Conservation (phyloP, 1,140 invertebrate genomes). For the Theocolax elegans region DNA sequence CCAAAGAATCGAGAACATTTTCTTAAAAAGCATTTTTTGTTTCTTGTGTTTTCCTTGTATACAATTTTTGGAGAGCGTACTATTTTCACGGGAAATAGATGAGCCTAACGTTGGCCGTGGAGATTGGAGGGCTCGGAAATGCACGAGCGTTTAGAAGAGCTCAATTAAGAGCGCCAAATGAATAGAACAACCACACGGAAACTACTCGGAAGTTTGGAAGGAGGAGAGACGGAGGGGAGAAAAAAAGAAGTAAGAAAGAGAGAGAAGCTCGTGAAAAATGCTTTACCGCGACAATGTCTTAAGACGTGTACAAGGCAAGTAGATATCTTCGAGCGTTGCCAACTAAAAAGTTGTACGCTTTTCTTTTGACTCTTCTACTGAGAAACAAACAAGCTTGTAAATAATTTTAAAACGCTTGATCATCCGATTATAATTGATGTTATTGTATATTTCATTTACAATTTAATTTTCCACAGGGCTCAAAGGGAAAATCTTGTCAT, state of each 20-base stretch:
- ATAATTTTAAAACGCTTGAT: too few relatives aligned
- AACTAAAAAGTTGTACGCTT: conserved; percentile 1
- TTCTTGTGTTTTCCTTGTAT: conserved; percentile 18
- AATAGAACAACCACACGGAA: conserved; percentile 30
- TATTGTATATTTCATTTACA: too few relatives aligned
- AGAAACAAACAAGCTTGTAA: too few relatives aligned
- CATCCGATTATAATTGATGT: too few relatives aligned
- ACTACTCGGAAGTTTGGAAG: neutral
- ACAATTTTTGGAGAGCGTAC: neutral
- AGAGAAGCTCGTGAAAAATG: conserved; percentile 22
- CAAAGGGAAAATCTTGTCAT: too few relatives aligned
- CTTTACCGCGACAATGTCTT: conserved; percentile 11
- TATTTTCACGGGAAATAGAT: conserved; percentile 37
- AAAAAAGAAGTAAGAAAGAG: too few relatives aligned
- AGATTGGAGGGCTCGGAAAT: conserved; percentile 23
- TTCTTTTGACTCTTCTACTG: too few relatives aligned
- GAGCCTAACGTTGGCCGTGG: neutral
- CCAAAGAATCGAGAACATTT: too few relatives aligned
- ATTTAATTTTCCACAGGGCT: too few relatives aligned
- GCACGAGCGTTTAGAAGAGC: conserved; percentile 19
- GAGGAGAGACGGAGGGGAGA: too few relatives aligned
- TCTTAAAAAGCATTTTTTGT: conserved; percentile 22
- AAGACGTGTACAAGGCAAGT: neutral
- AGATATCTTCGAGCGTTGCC: neutral
- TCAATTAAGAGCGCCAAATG: conserved; percentile 37